These are phyloP conservation scores for Sorex fumeus DNA, from an alignment of 2,113 vertebrate genomes.

Conservation along the genomic window DNA sequence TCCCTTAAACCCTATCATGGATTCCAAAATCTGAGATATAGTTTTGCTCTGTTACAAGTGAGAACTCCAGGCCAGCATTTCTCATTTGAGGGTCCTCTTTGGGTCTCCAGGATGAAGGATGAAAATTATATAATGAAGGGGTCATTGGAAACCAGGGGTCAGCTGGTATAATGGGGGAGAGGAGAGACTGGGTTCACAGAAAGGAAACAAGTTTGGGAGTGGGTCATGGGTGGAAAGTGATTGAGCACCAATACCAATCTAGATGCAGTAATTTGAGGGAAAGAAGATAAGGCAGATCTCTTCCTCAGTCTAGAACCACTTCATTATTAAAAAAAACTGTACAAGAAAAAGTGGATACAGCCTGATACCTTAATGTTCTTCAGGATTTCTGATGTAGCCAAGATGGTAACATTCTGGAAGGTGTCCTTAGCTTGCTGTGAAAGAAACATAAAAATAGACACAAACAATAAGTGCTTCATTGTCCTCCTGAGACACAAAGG, in stretches of 20 bases:
- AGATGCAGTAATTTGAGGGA: not conserved
- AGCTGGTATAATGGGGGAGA: not conserved
- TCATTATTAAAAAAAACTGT: not conserved
- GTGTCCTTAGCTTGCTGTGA: constrained; percentile 87
- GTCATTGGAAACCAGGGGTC: no score
- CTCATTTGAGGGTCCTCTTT: no score
- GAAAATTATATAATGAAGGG: no score
- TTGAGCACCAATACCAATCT: no score
- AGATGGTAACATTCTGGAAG: constrained; percentile 86
- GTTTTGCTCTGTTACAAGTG: not conserved
- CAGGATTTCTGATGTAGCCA: constrained; percentile 80
- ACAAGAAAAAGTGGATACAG: not conserved
- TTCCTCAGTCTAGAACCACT: not conserved
- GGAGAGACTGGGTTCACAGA: no score
- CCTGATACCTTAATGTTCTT: constrained; percentile 82
- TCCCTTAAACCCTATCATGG: not conserved
- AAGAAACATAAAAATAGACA: not conserved
- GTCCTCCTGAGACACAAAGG: not conserved
- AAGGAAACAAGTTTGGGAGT: no score
- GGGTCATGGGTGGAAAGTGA: no score
- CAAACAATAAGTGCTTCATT: not conserved
- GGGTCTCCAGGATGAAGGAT: no score
- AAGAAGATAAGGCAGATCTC: not conserved
- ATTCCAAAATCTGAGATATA: not conserved
- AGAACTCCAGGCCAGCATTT: not conserved